These are phyloP conservation scores for Harlomillsia oculata DNA, from an alignment of 1,140 invertebrate genomes.

Conservation along the genomic window DNA sequence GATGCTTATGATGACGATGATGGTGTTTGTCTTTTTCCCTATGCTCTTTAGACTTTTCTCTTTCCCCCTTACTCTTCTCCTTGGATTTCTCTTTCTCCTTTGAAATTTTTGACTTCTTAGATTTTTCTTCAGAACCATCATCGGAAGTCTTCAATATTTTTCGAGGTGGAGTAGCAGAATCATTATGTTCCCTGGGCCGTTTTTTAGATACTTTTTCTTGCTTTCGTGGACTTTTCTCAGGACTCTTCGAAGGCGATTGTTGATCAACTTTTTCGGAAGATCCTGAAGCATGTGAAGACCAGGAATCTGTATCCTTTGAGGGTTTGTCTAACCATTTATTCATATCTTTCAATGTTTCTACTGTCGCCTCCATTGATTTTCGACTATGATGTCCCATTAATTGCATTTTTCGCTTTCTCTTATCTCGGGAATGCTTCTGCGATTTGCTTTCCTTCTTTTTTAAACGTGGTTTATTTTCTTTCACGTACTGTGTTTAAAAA, in stretches of 20 bases:
- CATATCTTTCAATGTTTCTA: conserved; percentile 52
- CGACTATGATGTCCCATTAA: conserved; percentile 31
- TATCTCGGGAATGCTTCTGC: conserved; percentile 4
- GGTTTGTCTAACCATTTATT: conserved; percentile 78
- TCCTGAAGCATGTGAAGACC: neutral
- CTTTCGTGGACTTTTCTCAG: neutral
- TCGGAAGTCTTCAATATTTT: too few species aligned
- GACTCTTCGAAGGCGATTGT: neutral
- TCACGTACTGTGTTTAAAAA: conserved; percentile 9
- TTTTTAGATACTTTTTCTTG: neutral
- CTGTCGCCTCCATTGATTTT: conserved; percentile 25
- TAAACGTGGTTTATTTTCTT: conserved; percentile 13
- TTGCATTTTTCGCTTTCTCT: conserved; percentile 21
- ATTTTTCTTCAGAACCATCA: too few species aligned
- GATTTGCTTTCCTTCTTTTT: conserved; percentile 1
- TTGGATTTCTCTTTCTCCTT: conserved; percentile 19
- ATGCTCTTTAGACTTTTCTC: conserved; percentile 10
- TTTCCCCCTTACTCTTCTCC: neutral
- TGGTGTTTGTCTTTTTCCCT: conserved; percentile 32
- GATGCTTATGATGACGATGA: conserved; percentile 37
- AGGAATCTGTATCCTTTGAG: conserved; percentile 41
- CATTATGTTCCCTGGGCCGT: too few species aligned
- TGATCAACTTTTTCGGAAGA: conserved; percentile 6
- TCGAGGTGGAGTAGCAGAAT: too few species aligned
- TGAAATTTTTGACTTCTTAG: conserved; percentile 14